Evolutionary conservation across 1,140 invertebrate species (phyloP).

Genomic region (Bombus picipes): DNA sequence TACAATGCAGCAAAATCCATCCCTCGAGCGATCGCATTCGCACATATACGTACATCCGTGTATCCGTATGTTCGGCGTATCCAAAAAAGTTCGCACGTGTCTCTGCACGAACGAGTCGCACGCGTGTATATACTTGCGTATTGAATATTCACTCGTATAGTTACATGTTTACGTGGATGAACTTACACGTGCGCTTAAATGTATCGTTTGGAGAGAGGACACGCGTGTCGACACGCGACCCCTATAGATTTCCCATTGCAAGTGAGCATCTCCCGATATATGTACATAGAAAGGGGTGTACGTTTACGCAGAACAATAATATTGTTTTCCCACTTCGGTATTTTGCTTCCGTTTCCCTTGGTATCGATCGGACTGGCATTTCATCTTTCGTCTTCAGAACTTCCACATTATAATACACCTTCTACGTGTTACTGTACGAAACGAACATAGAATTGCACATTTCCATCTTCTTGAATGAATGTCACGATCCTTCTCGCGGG

Average conservation of each 20-base stretch:
- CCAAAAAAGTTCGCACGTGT: conserved; percentile 30
- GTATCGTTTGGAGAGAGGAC: conserved; percentile 59
- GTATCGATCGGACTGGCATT: not conserved
- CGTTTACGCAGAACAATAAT: conserved; percentile 62
- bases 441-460: not conserved
- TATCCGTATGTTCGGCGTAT: not conserved
- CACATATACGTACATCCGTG: not conserved
- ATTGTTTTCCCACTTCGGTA: conserved; percentile 71
- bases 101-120: conserved; percentile 19
- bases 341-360: not conserved
- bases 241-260: conserved; percentile 40
- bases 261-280: conserved; percentile 41
- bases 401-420: not conserved
- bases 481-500: conserved; percentile 27
- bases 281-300: conserved; percentile 64
- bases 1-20: conserved; percentile 60
- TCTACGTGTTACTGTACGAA: not conserved
- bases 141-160: conserved; percentile 31
- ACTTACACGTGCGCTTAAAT: conserved; percentile 34
- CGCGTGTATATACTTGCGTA: conserved; percentile 28
- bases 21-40: conserved; percentile 26
- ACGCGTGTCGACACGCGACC: conserved; percentile 74
- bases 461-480: conserved; percentile 39
- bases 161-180: conserved; percentile 47
- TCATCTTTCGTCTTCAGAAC: accelerated